Conservation (phyloP, 2,888 invertebrate genomes). For the Mesorhabditis spiculigera region DNA sequence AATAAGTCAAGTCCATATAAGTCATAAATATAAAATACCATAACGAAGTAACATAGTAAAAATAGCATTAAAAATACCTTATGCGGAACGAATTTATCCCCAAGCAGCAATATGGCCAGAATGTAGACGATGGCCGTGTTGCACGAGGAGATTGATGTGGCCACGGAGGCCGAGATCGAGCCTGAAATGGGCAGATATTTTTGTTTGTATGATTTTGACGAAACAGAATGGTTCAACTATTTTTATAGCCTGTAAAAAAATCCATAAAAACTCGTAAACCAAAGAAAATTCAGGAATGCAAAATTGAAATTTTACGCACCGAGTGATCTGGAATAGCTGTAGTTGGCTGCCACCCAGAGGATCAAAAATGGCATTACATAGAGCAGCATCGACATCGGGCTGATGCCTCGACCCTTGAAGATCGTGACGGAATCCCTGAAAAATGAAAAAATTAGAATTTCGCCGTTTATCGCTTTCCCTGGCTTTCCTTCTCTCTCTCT, state of each 20-base stretch:
- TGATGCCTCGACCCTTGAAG: conserved; percentile 20
- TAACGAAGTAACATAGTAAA: no score
- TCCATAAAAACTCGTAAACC: no score
- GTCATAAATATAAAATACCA: no score
- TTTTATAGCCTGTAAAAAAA: no score
- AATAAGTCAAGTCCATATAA: no score
- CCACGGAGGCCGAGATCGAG: conserved; percentile 53
- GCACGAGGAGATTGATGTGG: conserved; percentile 59
- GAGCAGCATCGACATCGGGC: conserved; percentile 11
- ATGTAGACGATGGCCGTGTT: conserved; percentile 61
- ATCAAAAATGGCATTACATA: conserved; percentile 42
- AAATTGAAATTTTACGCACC: neutral
- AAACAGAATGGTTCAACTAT: no score
- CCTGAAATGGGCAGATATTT: neutral
- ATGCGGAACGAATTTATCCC: conserved; percentile 57
- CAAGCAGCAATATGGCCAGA: conserved; percentile 59
- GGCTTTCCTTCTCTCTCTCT: no score
- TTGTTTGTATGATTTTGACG: no score
- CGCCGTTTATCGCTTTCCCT: neutral
- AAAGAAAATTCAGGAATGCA: no score
- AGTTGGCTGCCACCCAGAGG: conserved; percentile 23
- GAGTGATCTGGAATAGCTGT: neutral
- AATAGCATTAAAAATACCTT: conserved; percentile 45
- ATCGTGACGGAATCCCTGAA: conserved; percentile 23
- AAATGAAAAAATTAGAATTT: conserved; percentile 12